phyloP scores from a whole-genome alignment of 1,140 invertebrate species.

The honey bee (Apis mellifera) region Amel_HAv3.1 CM009936.2:3897001-3897500 shows the following conservation, averaged over 20 bases:
- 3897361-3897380: too few species aligned
- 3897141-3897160: conserved; percentile 67
- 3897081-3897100: conserved; percentile 48
- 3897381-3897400: too few species aligned
- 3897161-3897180: conserved; percentile 65
- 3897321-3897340: too few species aligned
- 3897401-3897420: too few species aligned
- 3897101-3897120: conserved; percentile 53
- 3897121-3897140: conserved; percentile 70
- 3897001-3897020: neutral
- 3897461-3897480: too few species aligned
- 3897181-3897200: conserved; percentile 37
- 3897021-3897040: conserved; percentile 21
- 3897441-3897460: too few species aligned
- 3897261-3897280: conserved; percentile 41
- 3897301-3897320: neutral
- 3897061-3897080: conserved; percentile 47
- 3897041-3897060: too few species aligned
- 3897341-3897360: too few species aligned
- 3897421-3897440: too few species aligned
- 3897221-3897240: conserved; percentile 61
- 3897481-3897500: too few species aligned
- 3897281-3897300: neutral
- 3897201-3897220: conserved; percentile 10
- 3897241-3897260: conserved; percentile 44